Evolutionary conservation across 2,113 vertebrate genomes (phyloP), one percentile per base, ranked within the genome.

Genomic region (Calonectris borealis): DNA sequence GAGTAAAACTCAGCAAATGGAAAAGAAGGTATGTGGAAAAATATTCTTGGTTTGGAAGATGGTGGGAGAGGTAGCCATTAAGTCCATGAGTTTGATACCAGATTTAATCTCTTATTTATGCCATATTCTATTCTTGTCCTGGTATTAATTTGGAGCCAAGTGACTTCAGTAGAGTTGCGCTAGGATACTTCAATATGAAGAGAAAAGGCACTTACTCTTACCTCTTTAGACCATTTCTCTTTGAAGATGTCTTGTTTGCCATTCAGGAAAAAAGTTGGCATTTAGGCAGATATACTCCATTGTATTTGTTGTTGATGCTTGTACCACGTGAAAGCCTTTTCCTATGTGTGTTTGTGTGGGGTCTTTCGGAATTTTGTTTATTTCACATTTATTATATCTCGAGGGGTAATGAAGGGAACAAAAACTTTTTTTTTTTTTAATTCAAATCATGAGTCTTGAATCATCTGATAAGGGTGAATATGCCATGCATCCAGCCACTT

Each of bases 401-500:
- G 11, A 27, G 9, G 9, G 3, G 3, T 61, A 68, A 62, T 51
- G n/a, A 36, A 58, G 38, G 42, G n/a, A 83, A 68, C 5, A 60
- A 81, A 58, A 42, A 2, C 2, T 34, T 21, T 32, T 22, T 26
- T 49, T 38, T 62, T 57, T 81, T 68, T 10, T 1, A 42, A 22
- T 85, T 77, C 7, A 26, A 8, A 31, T 44, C 2, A 19, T 44
- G 21, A 36, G 7, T 52, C 34, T 68, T 18, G 34, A 61, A 14
- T 84, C 18, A 21, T 22, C 18, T 69, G 36, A 4, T 70, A n/a
- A 29, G 10, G 13, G 31, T 48, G 49, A 64, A 7, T 21, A 29
- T 17, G 49, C 34, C 25, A 36, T 0, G 0, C 26, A 15, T 68
- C 46, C 26, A 64, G 44, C 31, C 25, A 9, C 2, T 3, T 7